Conservation (phyloP, 2,113 vertebrate genomes). For the Cinclus mexicanus region DNA sequence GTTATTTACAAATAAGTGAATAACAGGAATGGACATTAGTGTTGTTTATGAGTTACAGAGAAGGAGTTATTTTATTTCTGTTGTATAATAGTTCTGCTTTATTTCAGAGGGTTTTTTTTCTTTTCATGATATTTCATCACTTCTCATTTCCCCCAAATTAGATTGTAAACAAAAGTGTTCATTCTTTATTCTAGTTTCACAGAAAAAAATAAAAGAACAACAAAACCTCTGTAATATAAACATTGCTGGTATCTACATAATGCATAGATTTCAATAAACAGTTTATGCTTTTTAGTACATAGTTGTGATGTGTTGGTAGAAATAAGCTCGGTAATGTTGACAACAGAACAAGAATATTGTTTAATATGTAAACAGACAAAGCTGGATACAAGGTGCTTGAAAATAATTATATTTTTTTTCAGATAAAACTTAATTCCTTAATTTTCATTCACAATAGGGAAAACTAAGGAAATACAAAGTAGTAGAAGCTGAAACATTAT, state of each 20-base stretch:
- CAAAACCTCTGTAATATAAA: background rate
- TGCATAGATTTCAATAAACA: background rate
- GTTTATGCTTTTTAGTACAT: background rate
- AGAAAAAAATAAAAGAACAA: background rate
- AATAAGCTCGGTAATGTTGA: background rate
- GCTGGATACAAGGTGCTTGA: background rate
- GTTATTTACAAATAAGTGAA: constrained; percentile 36
- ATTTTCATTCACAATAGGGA: background rate
- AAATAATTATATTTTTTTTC: background rate
- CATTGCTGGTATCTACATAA: background rate
- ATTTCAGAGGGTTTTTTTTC: constrained; percentile 22
- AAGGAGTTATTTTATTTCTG: constrained; percentile 9
- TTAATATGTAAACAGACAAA: background rate
- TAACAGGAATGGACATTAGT: background rate
- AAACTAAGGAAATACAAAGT: background rate
- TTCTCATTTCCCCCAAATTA: constrained; percentile 68
- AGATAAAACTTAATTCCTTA: background rate
- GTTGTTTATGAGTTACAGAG: background rate
- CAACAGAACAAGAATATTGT: background rate
- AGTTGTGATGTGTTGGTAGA: background rate
- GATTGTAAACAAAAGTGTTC: constrained; percentile 51
- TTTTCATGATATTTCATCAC: constrained; percentile 55
- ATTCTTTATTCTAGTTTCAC: constrained; percentile 20
- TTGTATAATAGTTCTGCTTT: constrained; percentile 48
- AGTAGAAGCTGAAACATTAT: background rate